These are phyloP conservation scores for Cerceris ruficornis DNA, from an alignment of 2,888 invertebrate species.

Conservation along the genomic window DNA sequence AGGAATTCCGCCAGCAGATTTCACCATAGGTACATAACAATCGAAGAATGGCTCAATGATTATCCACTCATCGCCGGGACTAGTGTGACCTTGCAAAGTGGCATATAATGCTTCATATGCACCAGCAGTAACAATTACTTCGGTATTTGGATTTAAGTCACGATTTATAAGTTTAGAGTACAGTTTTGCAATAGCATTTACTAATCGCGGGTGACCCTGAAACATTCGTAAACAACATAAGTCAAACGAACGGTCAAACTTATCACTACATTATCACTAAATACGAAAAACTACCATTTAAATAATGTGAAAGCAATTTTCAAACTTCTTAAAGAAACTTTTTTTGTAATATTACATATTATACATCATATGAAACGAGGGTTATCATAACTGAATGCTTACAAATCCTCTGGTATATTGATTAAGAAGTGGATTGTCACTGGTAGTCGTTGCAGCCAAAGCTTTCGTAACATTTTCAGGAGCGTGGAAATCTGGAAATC, in stretches of 20 bases:
- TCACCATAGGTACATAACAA: constrained; percentile 98
- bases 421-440: constrained; percentile 89
- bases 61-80: constrained; percentile 94
- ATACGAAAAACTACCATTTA: no score
- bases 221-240: constrained; percentile 66
- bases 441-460: constrained; percentile 86
- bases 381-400: constrained; percentile 81
- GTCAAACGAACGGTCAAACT: background rate
- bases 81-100: constrained; percentile 93
- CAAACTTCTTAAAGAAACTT: background rate
- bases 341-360: no score
- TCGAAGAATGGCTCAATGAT: constrained; percentile 99
- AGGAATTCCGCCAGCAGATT: constrained; percentile 92
- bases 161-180: constrained; percentile 91
- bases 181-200: constrained; percentile 91
- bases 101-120: constrained; percentile 97
- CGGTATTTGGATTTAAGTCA: constrained; percentile 91
- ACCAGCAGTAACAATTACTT: constrained; percentile 94
- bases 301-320: background rate
- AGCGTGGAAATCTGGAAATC: constrained; percentile 96
- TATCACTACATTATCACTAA: background rate
- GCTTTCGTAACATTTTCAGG: constrained; percentile 92
- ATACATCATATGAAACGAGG: no score
- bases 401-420: constrained; percentile 98
- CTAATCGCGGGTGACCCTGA: constrained; percentile 95